Percentiles rank a stretch among this genome's conserved stretches.
Conservation (phyloP, 2,888 invertebrate genomes). For the Chymomyza caudatula region DNA sequence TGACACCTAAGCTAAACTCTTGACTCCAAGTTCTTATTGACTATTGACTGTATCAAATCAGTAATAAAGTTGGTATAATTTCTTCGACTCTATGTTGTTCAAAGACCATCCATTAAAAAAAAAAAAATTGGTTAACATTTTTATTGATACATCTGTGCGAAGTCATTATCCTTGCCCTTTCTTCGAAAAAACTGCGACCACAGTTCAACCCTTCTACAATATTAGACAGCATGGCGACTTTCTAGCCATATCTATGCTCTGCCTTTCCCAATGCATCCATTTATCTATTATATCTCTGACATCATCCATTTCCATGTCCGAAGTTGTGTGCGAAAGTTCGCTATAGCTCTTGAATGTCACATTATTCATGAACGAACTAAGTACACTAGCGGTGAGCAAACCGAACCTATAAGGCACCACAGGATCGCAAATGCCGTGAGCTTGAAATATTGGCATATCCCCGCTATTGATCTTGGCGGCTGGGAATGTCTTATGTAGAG, state of each 20-base stretch:
- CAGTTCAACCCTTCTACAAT: conserved; percentile 63
- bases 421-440: conserved; percentile 97
- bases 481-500: conserved; percentile 91
- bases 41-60: too few species aligned
- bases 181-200: conserved; percentile 49
- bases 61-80: too few species aligned
- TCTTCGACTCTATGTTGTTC: too few species aligned
- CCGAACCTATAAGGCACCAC: conserved; percentile 96
- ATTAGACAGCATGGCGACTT: conserved; percentile 72
- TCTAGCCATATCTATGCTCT: conserved; percentile 50
- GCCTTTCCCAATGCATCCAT: conserved; percentile 64
- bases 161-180: not conserved
- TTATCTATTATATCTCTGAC: conserved; percentile 82
- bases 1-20: too few species aligned
- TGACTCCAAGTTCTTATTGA: too few species aligned
- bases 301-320: conserved; percentile 89
- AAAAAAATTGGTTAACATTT: too few species aligned
- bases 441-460: conserved; percentile 88
- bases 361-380: conserved; percentile 89
- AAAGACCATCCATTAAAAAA: too few species aligned
- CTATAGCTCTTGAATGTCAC: conserved; percentile 91
- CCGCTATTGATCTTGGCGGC: conserved; percentile 80
- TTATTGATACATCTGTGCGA: conserved; percentile 41
- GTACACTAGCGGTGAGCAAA: conserved; percentile 92
- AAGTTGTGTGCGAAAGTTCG: conserved; percentile 92